phyloP scores from a whole-genome alignment of 2,888 invertebrate species.

The Labia minor region DNA sequence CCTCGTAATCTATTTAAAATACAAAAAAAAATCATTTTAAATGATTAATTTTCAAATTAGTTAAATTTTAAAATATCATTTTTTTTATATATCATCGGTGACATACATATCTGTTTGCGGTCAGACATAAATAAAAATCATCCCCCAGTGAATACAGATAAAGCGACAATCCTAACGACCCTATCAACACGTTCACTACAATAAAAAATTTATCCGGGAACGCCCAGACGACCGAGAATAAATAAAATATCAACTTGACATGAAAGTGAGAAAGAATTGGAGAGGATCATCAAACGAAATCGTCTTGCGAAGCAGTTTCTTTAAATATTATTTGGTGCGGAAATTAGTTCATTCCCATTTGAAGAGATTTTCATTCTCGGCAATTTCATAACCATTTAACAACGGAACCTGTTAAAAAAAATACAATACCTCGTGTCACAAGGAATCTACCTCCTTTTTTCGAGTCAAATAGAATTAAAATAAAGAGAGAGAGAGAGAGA shows the following conservation, averaged over 20 bases:
- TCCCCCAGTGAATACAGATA: neutral
- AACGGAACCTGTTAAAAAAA: too few species aligned
- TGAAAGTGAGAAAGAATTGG: neutral
- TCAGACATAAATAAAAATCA: constrained; percentile 4
- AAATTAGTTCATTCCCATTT: constrained; percentile 8
- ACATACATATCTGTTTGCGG: constrained; percentile 4
- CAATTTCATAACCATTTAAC: neutral
- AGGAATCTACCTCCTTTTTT: too few species aligned
- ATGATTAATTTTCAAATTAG: constrained; percentile 13
- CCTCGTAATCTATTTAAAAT: constrained; percentile 1
- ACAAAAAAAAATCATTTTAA: neutral
- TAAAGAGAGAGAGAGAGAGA: too few species aligned
- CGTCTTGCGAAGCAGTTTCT: neutral
- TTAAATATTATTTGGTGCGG: neutral
- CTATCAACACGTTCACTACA: neutral
- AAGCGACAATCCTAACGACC: constrained; percentile 2
- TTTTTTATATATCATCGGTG: neutral
- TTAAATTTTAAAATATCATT: constrained; percentile 13
- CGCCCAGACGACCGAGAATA: neutral
- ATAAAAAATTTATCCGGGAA: neutral
- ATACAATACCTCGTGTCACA: too few species aligned
- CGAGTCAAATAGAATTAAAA: too few species aligned
- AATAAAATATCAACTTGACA: neutral
- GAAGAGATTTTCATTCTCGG: neutral
- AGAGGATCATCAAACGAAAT: neutral